Evolutionary conservation across 2,888 invertebrate genomes (phyloP).

Genomic region (Anorthoa munda): DNA sequence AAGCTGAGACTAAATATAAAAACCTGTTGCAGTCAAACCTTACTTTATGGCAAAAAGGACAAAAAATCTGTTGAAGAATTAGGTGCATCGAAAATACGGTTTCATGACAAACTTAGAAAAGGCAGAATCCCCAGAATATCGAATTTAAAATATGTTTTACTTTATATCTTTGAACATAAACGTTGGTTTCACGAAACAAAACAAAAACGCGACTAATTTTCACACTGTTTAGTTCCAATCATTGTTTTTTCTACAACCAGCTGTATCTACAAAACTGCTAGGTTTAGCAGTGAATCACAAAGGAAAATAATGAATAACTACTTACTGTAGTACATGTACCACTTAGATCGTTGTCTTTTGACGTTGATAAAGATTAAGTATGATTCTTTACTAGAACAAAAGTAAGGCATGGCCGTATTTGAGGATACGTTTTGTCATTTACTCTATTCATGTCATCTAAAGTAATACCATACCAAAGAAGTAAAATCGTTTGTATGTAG

Average conservation of each 20-base stretch:
- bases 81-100: neutral
- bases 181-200: constrained; percentile 17
- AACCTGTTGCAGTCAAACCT: neutral
- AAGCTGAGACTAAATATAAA: neutral
- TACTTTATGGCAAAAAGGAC: neutral
- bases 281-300: neutral
- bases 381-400: neutral
- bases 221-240: neutral
- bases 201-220: constrained; percentile 4
- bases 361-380: neutral
- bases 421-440: neutral
- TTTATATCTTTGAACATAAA: neutral
- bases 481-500: too few relatives aligned
- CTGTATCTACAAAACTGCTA: constrained; percentile 21
- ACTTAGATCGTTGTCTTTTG: constrained; percentile 1
- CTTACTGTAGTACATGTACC: neutral
- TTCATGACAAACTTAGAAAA: neutral
- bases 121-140: neutral
- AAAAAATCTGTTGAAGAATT: neutral
- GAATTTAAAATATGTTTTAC: neutral
- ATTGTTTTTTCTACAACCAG: constrained; percentile 11
- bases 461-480: too few relatives aligned
- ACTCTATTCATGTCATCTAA: neutral
- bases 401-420: neutral
- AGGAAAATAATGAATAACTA: neutral